Conservation (phyloP, 2,888 invertebrate genomes). For the Linnaemya tessellans region DNA sequence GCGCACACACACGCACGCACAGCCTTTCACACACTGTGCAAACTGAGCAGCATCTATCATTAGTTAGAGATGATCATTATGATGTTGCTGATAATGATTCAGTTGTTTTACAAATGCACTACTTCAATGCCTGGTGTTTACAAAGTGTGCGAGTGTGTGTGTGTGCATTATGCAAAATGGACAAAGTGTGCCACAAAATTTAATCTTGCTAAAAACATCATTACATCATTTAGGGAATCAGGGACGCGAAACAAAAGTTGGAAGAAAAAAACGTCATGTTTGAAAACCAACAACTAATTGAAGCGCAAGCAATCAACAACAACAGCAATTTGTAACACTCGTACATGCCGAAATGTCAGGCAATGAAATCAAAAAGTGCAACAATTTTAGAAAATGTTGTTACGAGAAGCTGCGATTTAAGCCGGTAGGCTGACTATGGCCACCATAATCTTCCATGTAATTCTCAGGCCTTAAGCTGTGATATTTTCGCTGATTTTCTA, state of each 20-base stretch:
- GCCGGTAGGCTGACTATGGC: slow-evolving; percentile 26
- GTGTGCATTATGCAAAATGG: slow-evolving; percentile 52
- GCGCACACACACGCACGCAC: not conserved
- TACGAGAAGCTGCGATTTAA: slow-evolving; percentile 56
- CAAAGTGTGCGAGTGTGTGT: not conserved
- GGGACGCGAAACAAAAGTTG: slow-evolving; percentile 37
- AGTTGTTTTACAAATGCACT: slow-evolving; percentile 55
- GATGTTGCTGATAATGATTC: slow-evolving; percentile 17
- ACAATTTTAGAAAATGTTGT: slow-evolving; percentile 38
- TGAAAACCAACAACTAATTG: slow-evolving; percentile 59
- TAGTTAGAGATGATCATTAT: slow-evolving; percentile 18
- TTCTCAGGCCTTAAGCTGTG: slow-evolving; percentile 50
- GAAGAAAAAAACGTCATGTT: slow-evolving; percentile 40
- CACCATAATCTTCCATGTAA: not conserved
- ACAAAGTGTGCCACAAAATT: slow-evolving; percentile 71
- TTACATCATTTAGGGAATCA: slow-evolving; percentile 69
- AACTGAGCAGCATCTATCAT: not conserved
- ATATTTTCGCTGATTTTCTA: slow-evolving; percentile 64
- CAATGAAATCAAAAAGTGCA: not conserved
- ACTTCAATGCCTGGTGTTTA: slow-evolving; percentile 60
- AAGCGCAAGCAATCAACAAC: slow-evolving; percentile 9
- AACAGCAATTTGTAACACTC: slow-evolving; percentile 9
- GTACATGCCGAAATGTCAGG: not conserved
- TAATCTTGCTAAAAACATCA: slow-evolving; percentile 65
- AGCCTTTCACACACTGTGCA: not conserved